Evolutionary conservation across 2,797 vertebrate species (phyloP), one percentile per base, ranked within the genome.

Genomic region (Schizopygopsis malacanthus): DNA sequence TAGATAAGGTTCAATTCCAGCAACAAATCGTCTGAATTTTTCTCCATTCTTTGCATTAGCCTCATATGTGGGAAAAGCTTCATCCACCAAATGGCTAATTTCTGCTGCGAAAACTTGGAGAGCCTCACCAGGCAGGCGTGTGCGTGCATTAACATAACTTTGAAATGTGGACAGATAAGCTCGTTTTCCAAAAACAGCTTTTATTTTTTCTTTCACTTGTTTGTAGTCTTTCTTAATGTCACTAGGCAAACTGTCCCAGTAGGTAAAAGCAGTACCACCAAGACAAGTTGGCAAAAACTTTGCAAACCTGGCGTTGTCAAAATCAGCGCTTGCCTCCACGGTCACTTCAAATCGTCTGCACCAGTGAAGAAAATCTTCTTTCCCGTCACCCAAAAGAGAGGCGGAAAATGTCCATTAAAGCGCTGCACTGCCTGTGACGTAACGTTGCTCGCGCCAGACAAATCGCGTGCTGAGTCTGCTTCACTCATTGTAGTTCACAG

Each of bases 41-140:
- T 28, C 25, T 28, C 25, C 25, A 28, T 28, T 28, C 25, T 28
- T 28, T 28, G 25, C 25, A 28, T 28, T 28, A 28, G 25, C 25
- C 25, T 28, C 25, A 28, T 28, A 28, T 28, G 25, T 28, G 25
- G 25, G 25, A 28, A 28, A 28, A 28, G 25, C 25, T 28, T 28
- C 25, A 28, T 28, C 25, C 25, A 63, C 52, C 22, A 86, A 69
- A 54, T 54, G 18, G 28, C 37, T 18, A 16, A 85, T 45, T 72
- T 85, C 52, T 28, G 72, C 41, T 16, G 69, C 86, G 33, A 33
- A 83, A 33, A 72, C 61, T 4, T 70, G 45, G 9, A 72, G 65
- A 59, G 65, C 28, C 41, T 72, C 13, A 4, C 43, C 82, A 61
- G 25, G 13, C 37, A 69, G 25, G n/a, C n/a, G n/a, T n/a, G n/a